Conservation (phyloP, 2,888 invertebrate species). For the Aporophyla lueneburgensis region DNA sequence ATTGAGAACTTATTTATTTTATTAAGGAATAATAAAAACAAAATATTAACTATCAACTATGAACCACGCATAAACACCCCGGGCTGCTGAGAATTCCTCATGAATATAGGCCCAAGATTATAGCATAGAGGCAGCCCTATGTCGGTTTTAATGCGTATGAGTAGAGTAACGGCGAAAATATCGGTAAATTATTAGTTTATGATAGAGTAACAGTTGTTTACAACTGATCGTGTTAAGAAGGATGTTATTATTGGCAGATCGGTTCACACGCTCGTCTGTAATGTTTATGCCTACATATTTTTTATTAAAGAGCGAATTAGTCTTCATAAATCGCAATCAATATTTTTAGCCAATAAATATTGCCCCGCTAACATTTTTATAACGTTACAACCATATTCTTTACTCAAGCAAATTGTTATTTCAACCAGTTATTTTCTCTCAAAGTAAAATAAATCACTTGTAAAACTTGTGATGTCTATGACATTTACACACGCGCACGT, state of each 20-base stretch:
- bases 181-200: conserved; percentile 44
- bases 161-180: conserved; percentile 43
- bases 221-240: conserved; percentile 19
- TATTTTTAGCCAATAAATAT: conserved; percentile 14
- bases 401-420: conserved; percentile 12
- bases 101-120: background rate
- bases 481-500: conserved; percentile 38
- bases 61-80: background rate
- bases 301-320: conserved; percentile 27
- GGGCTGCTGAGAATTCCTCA: background rate
- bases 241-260: conserved; percentile 27
- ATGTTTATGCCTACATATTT: conserved; percentile 18
- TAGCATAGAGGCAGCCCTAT: background rate
- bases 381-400: conserved; percentile 3
- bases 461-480: conserved; percentile 48
- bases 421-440: conserved; percentile 41
- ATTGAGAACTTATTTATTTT: no score
- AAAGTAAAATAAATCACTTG: conserved; percentile 29
- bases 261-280: conserved; percentile 34
- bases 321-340: conserved; percentile 49
- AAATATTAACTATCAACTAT: no score
- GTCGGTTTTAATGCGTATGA: conserved; percentile 4
- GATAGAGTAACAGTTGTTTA: conserved; percentile 34
- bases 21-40: no score
- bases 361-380: conserved; percentile 19